These are phyloP conservation scores for Trichonephila clavata DNA, from an alignment of 1,140 invertebrate genomes.

Conservation along the genomic window DNA sequence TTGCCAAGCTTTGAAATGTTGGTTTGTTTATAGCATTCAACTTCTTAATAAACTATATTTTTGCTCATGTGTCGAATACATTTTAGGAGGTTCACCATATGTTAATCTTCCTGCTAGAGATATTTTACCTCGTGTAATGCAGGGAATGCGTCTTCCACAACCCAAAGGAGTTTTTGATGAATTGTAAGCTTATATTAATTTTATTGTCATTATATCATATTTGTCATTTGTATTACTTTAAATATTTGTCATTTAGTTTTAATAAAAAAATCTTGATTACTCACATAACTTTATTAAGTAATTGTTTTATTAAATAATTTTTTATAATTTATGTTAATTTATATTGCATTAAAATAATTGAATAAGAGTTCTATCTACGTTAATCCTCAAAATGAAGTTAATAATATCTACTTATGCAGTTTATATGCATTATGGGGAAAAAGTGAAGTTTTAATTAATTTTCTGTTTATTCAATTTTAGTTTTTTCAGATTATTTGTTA, in stretches of 20 bases:
- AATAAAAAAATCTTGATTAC: too few relatives aligned
- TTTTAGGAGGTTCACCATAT: conserved; percentile 88
- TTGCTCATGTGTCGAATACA: conserved; percentile 28
- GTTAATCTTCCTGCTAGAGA: conserved; percentile 84
- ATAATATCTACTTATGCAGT: neutral
- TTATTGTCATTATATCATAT: too few relatives aligned
- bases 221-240: too few relatives aligned
- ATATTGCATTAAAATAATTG: too few relatives aligned
- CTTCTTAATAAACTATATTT: neutral
- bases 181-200: conserved; percentile 81
- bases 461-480: too few relatives aligned
- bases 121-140: conserved; percentile 85
- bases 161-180: conserved; percentile 86
- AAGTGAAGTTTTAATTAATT: too few relatives aligned
- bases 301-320: too few relatives aligned
- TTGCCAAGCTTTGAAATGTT: neutral
- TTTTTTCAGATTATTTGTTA: too few relatives aligned
- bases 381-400: neutral
- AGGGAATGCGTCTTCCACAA: conserved; percentile 87
- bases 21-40: neutral
- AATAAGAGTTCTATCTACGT: too few relatives aligned
- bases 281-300: too few relatives aligned
- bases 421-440: too few relatives aligned
- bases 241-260: too few relatives aligned
- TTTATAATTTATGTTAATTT: neutral